Conservation (phyloP, 1,140 invertebrate species). For the Pogonomyrmex barbatus region DNA sequence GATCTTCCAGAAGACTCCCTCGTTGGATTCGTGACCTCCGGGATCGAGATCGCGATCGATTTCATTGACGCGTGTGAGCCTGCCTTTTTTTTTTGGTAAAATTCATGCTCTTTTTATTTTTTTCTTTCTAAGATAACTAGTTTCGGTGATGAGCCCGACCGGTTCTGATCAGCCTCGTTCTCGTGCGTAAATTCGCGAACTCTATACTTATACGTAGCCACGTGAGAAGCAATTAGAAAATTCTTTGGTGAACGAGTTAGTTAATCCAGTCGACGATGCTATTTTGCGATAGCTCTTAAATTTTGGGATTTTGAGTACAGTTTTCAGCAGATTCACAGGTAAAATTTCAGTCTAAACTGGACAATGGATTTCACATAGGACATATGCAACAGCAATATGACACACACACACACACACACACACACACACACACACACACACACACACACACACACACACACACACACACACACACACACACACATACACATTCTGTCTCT, state of each 20-base stretch:
- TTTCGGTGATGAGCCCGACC: background rate
- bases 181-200: background rate
- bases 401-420: too few relatives aligned
- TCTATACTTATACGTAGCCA: background rate
- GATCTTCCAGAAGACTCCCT: background rate
- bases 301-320: background rate
- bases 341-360: background rate
- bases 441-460: too few relatives aligned
- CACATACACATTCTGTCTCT: too few relatives aligned
- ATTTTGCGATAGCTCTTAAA: background rate
- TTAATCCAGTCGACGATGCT: background rate
- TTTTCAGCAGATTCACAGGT: too few relatives aligned
- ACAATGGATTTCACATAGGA: background rate
- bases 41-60: background rate
- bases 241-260: background rate
- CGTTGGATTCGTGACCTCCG: background rate
- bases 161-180: background rate
- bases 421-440: too few relatives aligned
- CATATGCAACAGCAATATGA: too few relatives aligned
- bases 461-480: too few relatives aligned
- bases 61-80: background rate
- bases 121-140: background rate
- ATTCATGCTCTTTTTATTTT: background rate
- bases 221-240: slow-evolving; percentile 5
- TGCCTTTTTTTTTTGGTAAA: background rate